phyloP scores from a whole-genome alignment of 1,140 invertebrate genomes.

The Drosophila kanapiae region DNA sequence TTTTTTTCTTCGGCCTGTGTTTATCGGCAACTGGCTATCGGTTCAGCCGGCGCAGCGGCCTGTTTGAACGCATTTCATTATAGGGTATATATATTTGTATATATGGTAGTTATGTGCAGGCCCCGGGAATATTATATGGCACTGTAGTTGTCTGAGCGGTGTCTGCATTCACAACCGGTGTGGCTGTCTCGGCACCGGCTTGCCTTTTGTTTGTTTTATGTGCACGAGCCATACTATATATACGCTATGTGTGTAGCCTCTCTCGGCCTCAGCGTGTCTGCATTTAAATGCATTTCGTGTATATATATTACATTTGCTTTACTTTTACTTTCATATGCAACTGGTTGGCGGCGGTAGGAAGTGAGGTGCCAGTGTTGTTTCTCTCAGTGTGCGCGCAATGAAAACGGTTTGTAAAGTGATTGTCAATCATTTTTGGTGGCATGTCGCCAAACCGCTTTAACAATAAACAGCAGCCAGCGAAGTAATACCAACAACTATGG shows the following conservation, averaged over 20 bases:
- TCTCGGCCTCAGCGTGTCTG: slow-evolving; percentile 44
- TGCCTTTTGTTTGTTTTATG: slow-evolving; percentile 75
- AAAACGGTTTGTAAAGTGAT: slow-evolving; percentile 82
- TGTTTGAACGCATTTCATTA: slow-evolving; percentile 77
- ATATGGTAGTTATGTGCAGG: slow-evolving; percentile 20
- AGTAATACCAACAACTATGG: neutral
- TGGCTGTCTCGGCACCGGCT: slow-evolving; percentile 64
- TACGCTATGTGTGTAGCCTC: neutral
- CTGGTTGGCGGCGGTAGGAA: slow-evolving; percentile 73
- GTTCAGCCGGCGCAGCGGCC: slow-evolving; percentile 56
- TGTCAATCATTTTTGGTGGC: slow-evolving; percentile 83
- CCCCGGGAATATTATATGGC: slow-evolving; percentile 24
- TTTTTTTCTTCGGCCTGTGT: slow-evolving; percentile 37
- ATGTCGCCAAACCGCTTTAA: slow-evolving; percentile 78
- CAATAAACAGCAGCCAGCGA: slow-evolving; percentile 52
- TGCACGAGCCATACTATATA: slow-evolving; percentile 13
- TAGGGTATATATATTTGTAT: slow-evolving; percentile 44
- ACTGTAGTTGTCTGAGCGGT: slow-evolving; percentile 45
- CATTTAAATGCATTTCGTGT: slow-evolving; percentile 67
- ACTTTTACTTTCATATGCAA: slow-evolving; percentile 84
- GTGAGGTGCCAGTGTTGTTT: slow-evolving; percentile 47
- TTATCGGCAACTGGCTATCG: slow-evolving; percentile 56
- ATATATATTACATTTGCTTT: slow-evolving; percentile 62
- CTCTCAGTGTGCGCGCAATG: slow-evolving; percentile 48
- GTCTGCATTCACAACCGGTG: slow-evolving; percentile 74